These are phyloP conservation scores for Mormyrus iriodes DNA, from an alignment of 2,113 vertebrate species.

Conservation along the genomic window DNA sequence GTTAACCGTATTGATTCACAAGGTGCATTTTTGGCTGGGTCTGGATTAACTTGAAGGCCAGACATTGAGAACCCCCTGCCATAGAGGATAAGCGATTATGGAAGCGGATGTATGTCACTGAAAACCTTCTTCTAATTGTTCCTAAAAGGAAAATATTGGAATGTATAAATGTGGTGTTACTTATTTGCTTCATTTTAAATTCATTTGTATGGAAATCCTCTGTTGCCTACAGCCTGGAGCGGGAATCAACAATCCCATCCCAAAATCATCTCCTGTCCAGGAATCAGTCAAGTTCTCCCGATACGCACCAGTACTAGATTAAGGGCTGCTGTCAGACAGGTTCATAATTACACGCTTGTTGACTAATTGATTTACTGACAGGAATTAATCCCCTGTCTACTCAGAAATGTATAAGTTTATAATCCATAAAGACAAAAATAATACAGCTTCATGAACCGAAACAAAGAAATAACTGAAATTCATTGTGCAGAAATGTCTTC, in stretches of 20 bases:
- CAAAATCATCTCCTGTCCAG: not conserved
- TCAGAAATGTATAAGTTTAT: not conserved
- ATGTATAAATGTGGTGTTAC: not conserved
- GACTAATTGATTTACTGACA: conserved; percentile 16
- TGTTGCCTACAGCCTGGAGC: not conserved
- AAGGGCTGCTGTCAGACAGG: not conserved
- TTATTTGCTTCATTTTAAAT: not conserved
- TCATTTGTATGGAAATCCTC: not conserved
- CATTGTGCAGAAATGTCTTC: not conserved
- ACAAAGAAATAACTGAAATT: not conserved
- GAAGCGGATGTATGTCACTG: not conserved
- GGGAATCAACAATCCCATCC: not conserved
- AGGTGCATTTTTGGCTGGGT: not conserved
- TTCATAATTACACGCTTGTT: conserved; percentile 1
- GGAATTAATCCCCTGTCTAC: not conserved
- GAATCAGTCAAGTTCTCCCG: not conserved
- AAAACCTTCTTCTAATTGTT: not conserved
- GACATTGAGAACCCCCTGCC: too few relatives aligned
- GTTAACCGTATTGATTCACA: too few relatives aligned
- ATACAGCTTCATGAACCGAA: not conserved
- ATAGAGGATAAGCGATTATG: not conserved
- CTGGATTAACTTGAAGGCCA: not conserved
- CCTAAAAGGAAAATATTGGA: not conserved
- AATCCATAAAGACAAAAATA: conserved; percentile 15
- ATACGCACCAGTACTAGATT: not conserved